A percentile compares a stretch with the other conserved stretches of the same genome.
Conservation (phyloP, 2,888 invertebrate species). For the Drosophila buzzatii region DNA sequence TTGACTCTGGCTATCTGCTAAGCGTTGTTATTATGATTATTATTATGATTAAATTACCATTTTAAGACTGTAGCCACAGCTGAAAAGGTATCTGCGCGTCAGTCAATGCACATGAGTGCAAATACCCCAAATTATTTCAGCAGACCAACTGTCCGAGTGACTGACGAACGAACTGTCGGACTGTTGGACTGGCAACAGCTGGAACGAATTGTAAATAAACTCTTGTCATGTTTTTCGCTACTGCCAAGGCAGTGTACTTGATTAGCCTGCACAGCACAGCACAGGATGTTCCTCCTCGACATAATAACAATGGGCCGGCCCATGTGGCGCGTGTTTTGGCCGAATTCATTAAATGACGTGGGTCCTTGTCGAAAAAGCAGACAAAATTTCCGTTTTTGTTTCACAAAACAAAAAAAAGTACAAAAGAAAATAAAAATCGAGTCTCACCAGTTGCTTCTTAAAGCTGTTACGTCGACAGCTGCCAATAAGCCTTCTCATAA, state of each 20-base stretch:
- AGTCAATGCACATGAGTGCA: conserved; percentile 19
- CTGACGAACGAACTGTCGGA: neutral
- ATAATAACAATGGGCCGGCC: conserved; percentile 31
- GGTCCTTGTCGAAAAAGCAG: conserved; percentile 31
- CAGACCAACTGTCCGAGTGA: neutral
- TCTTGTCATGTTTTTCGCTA: conserved; percentile 38
- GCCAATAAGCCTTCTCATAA: conserved; percentile 46
- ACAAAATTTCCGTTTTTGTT: conserved; percentile 13
- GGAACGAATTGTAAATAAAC: conserved; percentile 33
- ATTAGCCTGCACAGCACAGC: conserved; percentile 50
- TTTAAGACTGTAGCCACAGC: conserved; percentile 36
- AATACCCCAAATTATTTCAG: neutral
- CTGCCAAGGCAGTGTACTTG: conserved; percentile 62
- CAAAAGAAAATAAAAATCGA: neutral
- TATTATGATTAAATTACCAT: conserved; percentile 61
- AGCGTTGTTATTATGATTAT: conserved; percentile 42
- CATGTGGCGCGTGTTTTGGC: conserved; percentile 23
- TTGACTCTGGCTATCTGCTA: neutral
- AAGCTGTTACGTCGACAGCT: conserved; percentile 52
- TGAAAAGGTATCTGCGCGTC: conserved; percentile 24
- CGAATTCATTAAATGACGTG: conserved; percentile 53
- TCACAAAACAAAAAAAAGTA: neutral
- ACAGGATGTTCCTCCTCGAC: conserved; percentile 17
- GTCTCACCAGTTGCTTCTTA: conserved; percentile 52
- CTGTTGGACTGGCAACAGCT: conserved; percentile 39